Evolutionary conservation across 2,113 vertebrate genomes (phyloP).

Genomic region (Vombatus ursinus): DNA sequence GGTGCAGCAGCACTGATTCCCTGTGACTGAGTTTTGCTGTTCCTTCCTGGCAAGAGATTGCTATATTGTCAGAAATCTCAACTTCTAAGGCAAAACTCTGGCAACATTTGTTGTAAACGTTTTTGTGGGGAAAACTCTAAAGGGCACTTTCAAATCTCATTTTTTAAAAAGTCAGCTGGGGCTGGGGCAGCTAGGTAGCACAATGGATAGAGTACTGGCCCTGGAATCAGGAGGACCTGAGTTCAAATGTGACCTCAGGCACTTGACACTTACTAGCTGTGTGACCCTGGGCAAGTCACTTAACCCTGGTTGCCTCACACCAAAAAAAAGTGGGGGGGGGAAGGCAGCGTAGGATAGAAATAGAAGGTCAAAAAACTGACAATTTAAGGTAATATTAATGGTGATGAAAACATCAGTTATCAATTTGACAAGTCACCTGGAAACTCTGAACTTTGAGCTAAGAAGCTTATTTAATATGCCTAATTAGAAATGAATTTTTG

Average conservation of each 20-base stretch:
- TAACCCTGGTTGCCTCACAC: too few species aligned
- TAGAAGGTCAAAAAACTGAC: not conserved
- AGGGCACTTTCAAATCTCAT: not conserved
- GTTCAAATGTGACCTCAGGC: too few species aligned
- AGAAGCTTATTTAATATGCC: not conserved
- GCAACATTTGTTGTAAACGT: not conserved
- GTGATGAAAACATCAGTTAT: not conserved
- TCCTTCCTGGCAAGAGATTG: not conserved
- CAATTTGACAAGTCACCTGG: conserved; percentile 1
- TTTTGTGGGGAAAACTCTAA: not conserved
- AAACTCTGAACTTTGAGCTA: not conserved
- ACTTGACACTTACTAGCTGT: too few species aligned
- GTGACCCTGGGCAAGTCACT: too few species aligned
- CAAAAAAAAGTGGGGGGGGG: too few species aligned
- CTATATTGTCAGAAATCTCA: not conserved
- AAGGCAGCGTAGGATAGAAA: not conserved
- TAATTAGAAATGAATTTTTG: too few species aligned
- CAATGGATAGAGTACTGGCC: too few species aligned
- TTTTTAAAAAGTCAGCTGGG: not conserved
- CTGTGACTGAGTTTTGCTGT: not conserved
- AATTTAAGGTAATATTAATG: not conserved
- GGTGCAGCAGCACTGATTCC: not conserved
- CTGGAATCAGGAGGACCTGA: too few species aligned
- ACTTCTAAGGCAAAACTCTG: not conserved
- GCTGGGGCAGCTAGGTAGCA: too few species aligned